Evolutionary conservation across 2,113 vertebrate genomes (phyloP), one percentile per base, ranked within the genome.

Genomic region (Notarius lentiginosus): DNA sequence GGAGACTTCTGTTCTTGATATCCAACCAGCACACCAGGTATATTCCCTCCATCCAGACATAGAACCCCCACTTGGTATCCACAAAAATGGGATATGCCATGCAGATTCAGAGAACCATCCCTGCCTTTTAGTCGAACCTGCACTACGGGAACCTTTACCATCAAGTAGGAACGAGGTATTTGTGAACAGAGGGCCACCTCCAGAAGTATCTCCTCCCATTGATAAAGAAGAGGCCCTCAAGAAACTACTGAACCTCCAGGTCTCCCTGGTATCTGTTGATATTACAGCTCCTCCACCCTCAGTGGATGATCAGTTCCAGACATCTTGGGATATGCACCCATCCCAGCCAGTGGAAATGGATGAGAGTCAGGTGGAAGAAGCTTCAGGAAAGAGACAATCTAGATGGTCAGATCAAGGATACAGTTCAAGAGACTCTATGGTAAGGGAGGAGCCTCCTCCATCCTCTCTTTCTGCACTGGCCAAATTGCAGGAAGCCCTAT

Each of bases 381-480:
- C 84, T 2, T 76, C 18, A 15, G 80, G 93, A 24, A 95, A 96
- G 68, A 95, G 94, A 68, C 94, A 94, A 4, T 96, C 94, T 1
- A 94, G 92, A 53, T 96, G 96, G 53, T 98, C 97, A 0, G 98
- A 99, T 92, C 97, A 97, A 86, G 97, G 97, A 66, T 98, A 98
- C 80, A 96, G 95, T 89, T 98, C 97, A 63, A 95, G 95, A 58
- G 95, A 96, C 77, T 91, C 87, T 24, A 90, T 92, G 0, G 92
- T 95, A 1, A 51, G 68, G 10, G 85, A 90, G 11, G 83, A 87
- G 22, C 60, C 87, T 63, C 66, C 88, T 89, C 47, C 89, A 95
- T 80, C 92, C 94, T 6, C 86, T 2, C 84, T 97, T 87, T 88
- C 60, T 87, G 94, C 92, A 18, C 92, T 98, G 70, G 94, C 93